Evolutionary conservation across 2,113 vertebrate species (phyloP).

Genomic region (Rhagologus leucostigma): DNA sequence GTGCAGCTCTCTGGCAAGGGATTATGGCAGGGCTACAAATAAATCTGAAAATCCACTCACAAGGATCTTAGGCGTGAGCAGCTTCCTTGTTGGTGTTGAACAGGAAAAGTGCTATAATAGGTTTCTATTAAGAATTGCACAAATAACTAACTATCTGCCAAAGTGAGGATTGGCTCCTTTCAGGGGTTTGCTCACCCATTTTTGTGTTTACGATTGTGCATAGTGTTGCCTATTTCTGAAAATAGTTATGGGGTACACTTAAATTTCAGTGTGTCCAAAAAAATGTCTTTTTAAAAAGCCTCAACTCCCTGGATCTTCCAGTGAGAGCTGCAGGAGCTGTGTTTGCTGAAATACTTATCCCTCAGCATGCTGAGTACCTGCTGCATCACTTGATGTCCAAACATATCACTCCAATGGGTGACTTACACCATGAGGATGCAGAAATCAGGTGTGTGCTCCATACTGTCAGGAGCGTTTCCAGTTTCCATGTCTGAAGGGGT

Average conservation of each 20-base stretch:
- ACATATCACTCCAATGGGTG: background rate
- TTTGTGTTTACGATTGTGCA: background rate
- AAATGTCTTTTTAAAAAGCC: background rate
- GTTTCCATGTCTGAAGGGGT: background rate
- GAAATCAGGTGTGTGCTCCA: background rate
- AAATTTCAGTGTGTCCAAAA: background rate
- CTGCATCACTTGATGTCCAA: background rate
- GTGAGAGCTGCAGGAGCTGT: background rate
- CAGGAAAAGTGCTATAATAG: background rate
- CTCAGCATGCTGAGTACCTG: background rate
- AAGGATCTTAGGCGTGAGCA: background rate
- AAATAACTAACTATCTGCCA: background rate
- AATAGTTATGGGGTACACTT: background rate
- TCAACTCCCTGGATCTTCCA: background rate
- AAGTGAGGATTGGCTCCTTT: background rate
- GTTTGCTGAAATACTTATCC: background rate
- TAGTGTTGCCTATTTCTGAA: background rate
- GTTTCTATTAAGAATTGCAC: background rate
- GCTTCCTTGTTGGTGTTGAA: background rate
- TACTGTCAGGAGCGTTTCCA: background rate
- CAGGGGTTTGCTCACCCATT: background rate
- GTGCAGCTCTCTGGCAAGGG: background rate
- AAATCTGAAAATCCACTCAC: background rate
- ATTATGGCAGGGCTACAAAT: background rate
- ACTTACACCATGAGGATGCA: background rate